Conservation (phyloP, 2,888 invertebrate species). For the Campoplex nolae region DNA sequence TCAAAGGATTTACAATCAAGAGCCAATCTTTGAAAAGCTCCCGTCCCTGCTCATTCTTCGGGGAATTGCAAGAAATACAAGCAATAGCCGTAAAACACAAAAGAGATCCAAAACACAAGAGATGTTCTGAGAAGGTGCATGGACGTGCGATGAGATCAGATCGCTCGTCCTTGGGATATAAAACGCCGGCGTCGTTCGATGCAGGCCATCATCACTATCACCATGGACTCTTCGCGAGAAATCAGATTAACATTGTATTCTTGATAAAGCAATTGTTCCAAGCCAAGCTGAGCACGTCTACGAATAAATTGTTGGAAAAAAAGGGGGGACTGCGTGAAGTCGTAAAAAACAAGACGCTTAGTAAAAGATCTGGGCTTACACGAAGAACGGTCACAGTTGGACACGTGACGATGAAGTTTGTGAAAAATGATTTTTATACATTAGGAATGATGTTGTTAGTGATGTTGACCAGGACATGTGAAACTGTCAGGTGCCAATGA, state of each 20-base stretch:
- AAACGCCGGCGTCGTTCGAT: conserved; percentile 42
- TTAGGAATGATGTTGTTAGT: conserved; percentile 15
- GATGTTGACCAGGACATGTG: conserved; percentile 50
- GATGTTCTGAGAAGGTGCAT: conserved; percentile 53
- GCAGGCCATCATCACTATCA: not conserved
- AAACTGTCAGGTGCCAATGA: conserved; percentile 78
- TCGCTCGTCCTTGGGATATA: conserved; percentile 56
- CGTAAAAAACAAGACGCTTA: not conserved
- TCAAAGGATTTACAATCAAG: not conserved
- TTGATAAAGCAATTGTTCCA: conserved; percentile 6
- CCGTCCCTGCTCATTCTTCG: not conserved
- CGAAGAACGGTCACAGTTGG: not conserved
- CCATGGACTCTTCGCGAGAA: conserved; percentile 14
- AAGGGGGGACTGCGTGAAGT: not conserved
- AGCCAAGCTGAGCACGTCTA: not conserved
- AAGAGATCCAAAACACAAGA: conserved; percentile 16
- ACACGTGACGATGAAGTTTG: conserved; percentile 35
- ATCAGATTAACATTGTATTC: not conserved
- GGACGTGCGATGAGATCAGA: conserved; percentile 63
- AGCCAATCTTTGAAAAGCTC: not conserved
- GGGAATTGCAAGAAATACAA: not conserved
- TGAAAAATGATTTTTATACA: conserved; percentile 8
- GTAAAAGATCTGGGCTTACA: not conserved
- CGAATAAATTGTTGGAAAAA: conserved; percentile 15
- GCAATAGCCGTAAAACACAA: not conserved